These are phyloP conservation scores for Perca fluviatilis DNA, from an alignment of 2,113 vertebrate species.

Conservation along the genomic window DNA sequence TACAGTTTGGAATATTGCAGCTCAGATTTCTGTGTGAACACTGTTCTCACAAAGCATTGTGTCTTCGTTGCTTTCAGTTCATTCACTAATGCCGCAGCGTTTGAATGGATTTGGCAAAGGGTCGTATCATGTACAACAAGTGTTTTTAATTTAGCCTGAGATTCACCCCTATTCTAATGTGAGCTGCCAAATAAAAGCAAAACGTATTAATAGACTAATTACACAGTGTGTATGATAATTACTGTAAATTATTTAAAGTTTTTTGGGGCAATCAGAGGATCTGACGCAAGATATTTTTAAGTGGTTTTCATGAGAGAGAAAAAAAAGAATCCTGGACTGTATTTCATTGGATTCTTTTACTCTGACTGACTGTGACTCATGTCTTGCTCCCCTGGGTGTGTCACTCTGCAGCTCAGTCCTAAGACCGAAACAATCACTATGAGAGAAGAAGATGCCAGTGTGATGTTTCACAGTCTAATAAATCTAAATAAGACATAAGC, in stretches of 20 bases:
- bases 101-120: not conserved
- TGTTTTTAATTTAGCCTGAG: not conserved
- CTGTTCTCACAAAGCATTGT: not conserved
- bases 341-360: not conserved
- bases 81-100: not conserved
- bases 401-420: slow-evolving; percentile 18
- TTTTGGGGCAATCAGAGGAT: not conserved
- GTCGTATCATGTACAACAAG: not conserved
- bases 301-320: not conserved
- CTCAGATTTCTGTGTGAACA: not conserved
- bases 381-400: slow-evolving; percentile 30
- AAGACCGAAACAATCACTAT: not conserved
- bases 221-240: not conserved
- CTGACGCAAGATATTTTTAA: not conserved
- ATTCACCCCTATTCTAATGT: not conserved
- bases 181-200: slow-evolving; percentile 6
- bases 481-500: slow-evolving; percentile 4
- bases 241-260: not conserved
- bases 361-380: slow-evolving; percentile 13
- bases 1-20: not conserved
- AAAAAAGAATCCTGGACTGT: not conserved
- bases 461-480: not conserved
- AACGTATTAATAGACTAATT: not conserved
- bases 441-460: not conserved
- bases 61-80: not conserved